phyloP scores from a whole-genome alignment of 1,140 invertebrate genomes.

The Drosophila setifemur region DNA sequence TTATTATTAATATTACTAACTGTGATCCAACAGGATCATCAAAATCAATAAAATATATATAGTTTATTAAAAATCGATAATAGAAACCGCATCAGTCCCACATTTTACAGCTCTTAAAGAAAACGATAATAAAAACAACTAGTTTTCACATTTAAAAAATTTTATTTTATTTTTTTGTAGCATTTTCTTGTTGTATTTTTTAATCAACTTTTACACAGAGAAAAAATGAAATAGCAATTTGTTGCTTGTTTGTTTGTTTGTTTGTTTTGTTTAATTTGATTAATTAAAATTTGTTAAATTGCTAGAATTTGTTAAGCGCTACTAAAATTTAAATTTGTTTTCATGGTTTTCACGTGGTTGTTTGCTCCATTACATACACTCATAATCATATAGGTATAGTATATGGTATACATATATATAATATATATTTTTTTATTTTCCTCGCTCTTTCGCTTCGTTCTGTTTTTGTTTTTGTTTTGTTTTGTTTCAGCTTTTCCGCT shows the following conservation, averaged over 20 bases:
- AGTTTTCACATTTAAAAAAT: conserved; percentile 69
- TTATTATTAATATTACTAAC: too few relatives aligned
- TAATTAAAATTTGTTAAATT: conserved; percentile 81
- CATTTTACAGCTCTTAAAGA: neutral
- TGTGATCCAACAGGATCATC: too few relatives aligned
- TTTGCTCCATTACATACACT: conserved; percentile 45
- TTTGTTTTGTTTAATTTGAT: conserved; percentile 74
- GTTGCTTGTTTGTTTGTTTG: too few relatives aligned
- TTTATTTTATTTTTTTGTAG: conserved; percentile 46
- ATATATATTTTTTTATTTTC: conserved; percentile 40
- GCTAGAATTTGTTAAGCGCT: conserved; percentile 81
- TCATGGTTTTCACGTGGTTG: conserved; percentile 56
- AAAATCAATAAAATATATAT: too few relatives aligned
- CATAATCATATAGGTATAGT: conserved; percentile 48
- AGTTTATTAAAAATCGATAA: neutral
- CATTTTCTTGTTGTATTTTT: conserved; percentile 47
- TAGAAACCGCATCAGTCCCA: too few relatives aligned
- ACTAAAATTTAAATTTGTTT: conserved; percentile 78
- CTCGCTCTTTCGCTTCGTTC: neutral
- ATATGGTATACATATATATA: conserved; percentile 46
- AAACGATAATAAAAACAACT: neutral
- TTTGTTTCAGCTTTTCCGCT: conserved; percentile 1
- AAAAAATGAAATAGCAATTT: conserved; percentile 73
- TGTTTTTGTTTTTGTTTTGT: too few relatives aligned
- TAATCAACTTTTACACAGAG: conserved; percentile 80